These are phyloP conservation scores for Liposcelis brunnea DNA, from an alignment of 2,888 invertebrate genomes.

Conservation along the genomic window DNA sequence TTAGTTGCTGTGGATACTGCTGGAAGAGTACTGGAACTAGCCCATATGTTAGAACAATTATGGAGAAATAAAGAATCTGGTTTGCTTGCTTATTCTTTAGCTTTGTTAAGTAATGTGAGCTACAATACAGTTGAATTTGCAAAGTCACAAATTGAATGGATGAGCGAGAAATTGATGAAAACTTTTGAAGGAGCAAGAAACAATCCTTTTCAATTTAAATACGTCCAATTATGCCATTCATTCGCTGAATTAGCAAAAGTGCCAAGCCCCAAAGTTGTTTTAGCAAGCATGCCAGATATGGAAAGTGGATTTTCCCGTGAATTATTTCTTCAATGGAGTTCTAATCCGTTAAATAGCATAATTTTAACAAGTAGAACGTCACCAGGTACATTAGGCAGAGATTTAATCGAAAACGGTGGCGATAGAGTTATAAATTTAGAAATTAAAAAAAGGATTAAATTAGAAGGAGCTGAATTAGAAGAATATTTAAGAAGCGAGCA, in stretches of 20 bases:
- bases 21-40: conserved; percentile 86
- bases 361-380: conserved; percentile 78
- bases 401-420: conserved; percentile 59
- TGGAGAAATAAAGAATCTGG: conserved; percentile 95
- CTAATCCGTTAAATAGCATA: conserved; percentile 80
- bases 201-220: conserved; percentile 90
- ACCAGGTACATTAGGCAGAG: conserved; percentile 62
- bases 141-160: conserved; percentile 97
- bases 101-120: conserved; percentile 87
- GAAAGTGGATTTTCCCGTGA: conserved; percentile 92
- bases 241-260: conserved; percentile 70
- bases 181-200: conserved; percentile 78
- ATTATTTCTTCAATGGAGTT: conserved; percentile 85
- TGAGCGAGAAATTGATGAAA: conserved; percentile 95
- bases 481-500: conserved; percentile 50
- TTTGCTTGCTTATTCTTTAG: conserved; percentile 78
- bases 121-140: conserved; percentile 98
- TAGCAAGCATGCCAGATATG: conserved; percentile 88
- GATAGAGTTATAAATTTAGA: conserved; percentile 53
- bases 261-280: conserved; percentile 83
- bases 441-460: conserved; percentile 47
- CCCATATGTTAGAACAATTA: conserved; percentile 88
- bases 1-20: conserved; percentile 93
- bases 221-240: conserved; percentile 86
- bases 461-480: conserved; percentile 63